A percentile compares a stretch with the other conserved stretches of the same genome.
Conservation (phyloP, 2,888 invertebrate genomes). For the Eristalis pertinax region DNA sequence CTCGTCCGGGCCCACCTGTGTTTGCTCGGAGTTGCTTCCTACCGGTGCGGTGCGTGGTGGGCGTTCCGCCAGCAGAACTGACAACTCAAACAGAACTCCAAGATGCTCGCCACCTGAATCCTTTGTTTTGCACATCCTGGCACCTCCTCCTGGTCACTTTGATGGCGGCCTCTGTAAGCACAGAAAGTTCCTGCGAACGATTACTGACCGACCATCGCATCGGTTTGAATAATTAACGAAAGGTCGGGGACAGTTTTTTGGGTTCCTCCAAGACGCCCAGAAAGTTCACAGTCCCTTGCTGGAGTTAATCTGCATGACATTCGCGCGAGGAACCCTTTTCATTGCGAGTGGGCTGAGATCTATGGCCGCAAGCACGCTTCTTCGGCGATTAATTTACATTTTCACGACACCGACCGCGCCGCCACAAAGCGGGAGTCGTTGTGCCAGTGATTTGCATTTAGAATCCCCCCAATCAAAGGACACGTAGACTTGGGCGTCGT, state of each 20-base stretch:
- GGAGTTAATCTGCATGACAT: neutral
- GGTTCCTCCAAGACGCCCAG: neutral
- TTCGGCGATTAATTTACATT: slow-evolving; percentile 52
- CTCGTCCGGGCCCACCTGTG: neutral
- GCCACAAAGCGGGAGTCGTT: slow-evolving; percentile 44
- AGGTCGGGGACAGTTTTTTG: neutral
- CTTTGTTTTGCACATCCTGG: neutral
- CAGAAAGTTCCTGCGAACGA: neutral
- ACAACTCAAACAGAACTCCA: neutral
- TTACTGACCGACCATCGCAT: neutral
- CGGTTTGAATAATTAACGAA: neutral
- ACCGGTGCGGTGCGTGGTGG: neutral
- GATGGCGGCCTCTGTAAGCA: neutral
- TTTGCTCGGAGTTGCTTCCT: neutral
- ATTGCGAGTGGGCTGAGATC: neutral
- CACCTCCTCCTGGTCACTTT: neutral
- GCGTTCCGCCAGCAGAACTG: too few species aligned
- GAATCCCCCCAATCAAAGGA: slow-evolving; percentile 30
- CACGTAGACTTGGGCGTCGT: neutral
- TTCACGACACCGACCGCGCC: neutral
- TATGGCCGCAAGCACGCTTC: slow-evolving; percentile 13
- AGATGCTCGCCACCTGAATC: neutral
- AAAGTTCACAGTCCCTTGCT: neutral
- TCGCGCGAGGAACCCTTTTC: neutral
- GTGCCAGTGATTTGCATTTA: slow-evolving; percentile 61